These are phyloP conservation scores for Lordiphosa andalusiaca DNA, from an alignment of 2,888 invertebrate genomes.

Conservation along the genomic window DNA sequence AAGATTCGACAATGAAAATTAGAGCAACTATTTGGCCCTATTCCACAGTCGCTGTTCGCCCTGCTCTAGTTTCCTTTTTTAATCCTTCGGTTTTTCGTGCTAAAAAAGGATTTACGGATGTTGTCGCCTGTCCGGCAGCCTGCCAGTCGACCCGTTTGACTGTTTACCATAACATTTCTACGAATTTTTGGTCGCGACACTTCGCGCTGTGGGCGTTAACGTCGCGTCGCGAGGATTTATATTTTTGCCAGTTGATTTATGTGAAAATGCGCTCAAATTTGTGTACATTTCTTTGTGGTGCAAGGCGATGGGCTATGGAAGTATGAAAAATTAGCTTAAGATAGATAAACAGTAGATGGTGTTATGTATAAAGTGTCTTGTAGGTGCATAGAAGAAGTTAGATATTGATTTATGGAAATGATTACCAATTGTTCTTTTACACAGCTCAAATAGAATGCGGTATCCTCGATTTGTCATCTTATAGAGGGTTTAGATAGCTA, in stretches of 20 bases:
- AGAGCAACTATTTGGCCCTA: constrained; percentile 64
- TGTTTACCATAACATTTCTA: constrained; percentile 61
- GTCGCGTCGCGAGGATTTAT: constrained; percentile 18
- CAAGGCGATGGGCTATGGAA: too few relatives aligned
- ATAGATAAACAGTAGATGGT: too few relatives aligned
- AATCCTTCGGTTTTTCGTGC: constrained; percentile 73
- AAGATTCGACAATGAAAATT: constrained; percentile 67
- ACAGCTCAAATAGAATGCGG: too few relatives aligned
- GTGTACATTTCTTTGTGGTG: not conserved
- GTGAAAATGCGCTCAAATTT: constrained; percentile 27
- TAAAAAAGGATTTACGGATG: constrained; percentile 72
- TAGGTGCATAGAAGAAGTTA: too few relatives aligned
- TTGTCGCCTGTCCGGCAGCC: constrained; percentile 12
- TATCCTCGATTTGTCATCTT: too few relatives aligned
- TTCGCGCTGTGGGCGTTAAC: constrained; percentile 50
- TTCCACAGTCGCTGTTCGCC: constrained; percentile 20
- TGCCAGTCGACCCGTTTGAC: constrained; percentile 10
- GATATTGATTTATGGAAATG: too few relatives aligned
- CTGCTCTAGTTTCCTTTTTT: constrained; percentile 74
- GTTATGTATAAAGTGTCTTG: too few relatives aligned
- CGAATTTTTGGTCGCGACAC: constrained; percentile 27
- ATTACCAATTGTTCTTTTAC: too few relatives aligned
- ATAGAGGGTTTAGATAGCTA: too few relatives aligned
- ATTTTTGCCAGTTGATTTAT: constrained; percentile 56
- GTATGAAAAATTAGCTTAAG: too few relatives aligned